Conservation (phyloP, 2,113 vertebrate species). For the Propithecus coquereli region DNA sequence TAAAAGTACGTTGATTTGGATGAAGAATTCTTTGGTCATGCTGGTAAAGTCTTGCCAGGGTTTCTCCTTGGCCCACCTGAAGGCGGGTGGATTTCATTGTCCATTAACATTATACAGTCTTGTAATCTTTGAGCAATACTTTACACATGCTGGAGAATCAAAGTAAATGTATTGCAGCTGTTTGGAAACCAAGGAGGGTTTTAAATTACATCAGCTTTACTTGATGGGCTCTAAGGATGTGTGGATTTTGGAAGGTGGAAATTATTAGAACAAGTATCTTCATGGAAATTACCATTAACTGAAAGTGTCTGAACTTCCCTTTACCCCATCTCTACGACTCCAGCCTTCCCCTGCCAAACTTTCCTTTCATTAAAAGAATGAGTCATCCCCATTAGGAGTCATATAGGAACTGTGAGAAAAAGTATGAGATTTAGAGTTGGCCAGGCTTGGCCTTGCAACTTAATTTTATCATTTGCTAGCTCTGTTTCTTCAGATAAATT, state of each 20-base stretch:
- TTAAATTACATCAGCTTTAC: slow-evolving; percentile 23
- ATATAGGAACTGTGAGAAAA: slow-evolving; percentile 1
- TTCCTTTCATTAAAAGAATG: slow-evolving; percentile 48
- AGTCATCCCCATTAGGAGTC: not conserved
- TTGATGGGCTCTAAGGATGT: not conserved
- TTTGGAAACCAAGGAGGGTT: slow-evolving; percentile 45
- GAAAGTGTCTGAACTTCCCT: slow-evolving; percentile 35
- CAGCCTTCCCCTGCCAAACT: slow-evolving; percentile 12
- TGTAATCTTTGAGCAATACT: not conserved
- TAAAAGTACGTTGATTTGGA: not conserved
- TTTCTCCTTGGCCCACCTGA: slow-evolving; percentile 8
- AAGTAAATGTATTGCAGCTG: slow-evolving; percentile 42
- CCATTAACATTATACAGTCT: not conserved
- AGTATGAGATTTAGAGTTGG: not conserved
- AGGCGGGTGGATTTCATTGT: not conserved
- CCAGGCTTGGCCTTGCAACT: not conserved
- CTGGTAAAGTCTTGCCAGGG: not conserved
- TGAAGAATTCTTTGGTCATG: not conserved
- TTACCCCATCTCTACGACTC: not conserved
- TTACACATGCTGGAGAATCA: slow-evolving; percentile 43
- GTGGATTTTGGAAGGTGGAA: slow-evolving; percentile 25
- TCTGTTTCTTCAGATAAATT: not conserved
- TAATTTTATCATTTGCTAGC: not conserved
- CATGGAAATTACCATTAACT: slow-evolving; percentile 39
- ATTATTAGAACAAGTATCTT: slow-evolving; percentile 51